Conservation (phyloP, 2,888 invertebrate genomes). For the Hypsopygia costalis region DNA sequence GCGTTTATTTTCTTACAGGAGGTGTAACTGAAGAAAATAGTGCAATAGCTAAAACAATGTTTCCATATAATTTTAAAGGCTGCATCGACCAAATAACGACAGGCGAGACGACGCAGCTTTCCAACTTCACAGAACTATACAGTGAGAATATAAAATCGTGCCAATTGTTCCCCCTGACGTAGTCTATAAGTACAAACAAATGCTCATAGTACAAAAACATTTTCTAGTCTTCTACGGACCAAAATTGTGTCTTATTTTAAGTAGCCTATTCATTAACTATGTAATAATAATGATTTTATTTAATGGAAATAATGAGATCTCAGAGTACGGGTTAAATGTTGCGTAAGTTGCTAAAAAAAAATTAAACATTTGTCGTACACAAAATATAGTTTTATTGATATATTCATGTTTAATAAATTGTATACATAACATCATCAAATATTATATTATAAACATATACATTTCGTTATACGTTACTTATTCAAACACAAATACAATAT, state of each 20-base stretch:
- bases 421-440: slow-evolving; percentile 81
- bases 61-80: slow-evolving; percentile 79
- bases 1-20: slow-evolving; percentile 64
- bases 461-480: slow-evolving; percentile 79
- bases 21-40: slow-evolving; percentile 73
- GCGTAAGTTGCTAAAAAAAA: slow-evolving; percentile 28
- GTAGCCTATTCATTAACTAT: slow-evolving; percentile 9
- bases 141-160: slow-evolving; percentile 71
- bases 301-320: slow-evolving; percentile 6
- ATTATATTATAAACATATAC: slow-evolving; percentile 81
- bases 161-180: slow-evolving; percentile 60
- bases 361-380: slow-evolving; percentile 74
- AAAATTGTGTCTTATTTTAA: slow-evolving; percentile 25
- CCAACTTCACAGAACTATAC: slow-evolving; percentile 57
- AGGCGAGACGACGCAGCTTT: slow-evolving; percentile 39
- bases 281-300: slow-evolving; percentile 10
- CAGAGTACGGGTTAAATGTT: slow-evolving; percentile 14
- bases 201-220: slow-evolving; percentile 62
- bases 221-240: slow-evolving; percentile 56
- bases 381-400: slow-evolving; percentile 82
- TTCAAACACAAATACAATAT: slow-evolving; percentile 79
- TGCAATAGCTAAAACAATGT: slow-evolving; percentile 64
- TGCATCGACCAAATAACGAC: slow-evolving; percentile 81
- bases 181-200: slow-evolving; percentile 20
- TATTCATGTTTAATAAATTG: slow-evolving; percentile 81